Percentiles rank a stretch among this genome's conserved stretches.
phyloP scores from a whole-genome alignment of 2,888 invertebrate species.

The Synanthedon andrenaeformis region DNA sequence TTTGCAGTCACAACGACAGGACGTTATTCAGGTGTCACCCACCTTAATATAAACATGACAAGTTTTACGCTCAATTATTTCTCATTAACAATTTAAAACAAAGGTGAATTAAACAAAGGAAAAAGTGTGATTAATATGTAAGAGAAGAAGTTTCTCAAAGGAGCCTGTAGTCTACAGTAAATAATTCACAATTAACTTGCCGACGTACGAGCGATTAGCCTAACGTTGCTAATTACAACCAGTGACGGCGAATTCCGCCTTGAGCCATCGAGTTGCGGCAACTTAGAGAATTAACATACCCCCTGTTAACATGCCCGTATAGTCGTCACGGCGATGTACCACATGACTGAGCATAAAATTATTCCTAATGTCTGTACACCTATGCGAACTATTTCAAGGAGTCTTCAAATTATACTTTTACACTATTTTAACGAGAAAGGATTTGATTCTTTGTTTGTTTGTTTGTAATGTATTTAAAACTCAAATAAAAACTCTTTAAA shows the following conservation, averaged over 20 bases:
- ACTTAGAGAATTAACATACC: constrained; percentile 8
- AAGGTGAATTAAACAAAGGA: no score
- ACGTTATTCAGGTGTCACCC: no score
- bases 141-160: background rate
- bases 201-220: constrained; percentile 8
- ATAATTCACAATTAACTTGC: constrained; percentile 16
- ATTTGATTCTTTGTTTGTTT: no score
- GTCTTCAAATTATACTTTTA: no score
- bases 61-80: no score
- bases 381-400: no score
- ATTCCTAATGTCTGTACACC: background rate
- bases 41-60: no score
- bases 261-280: constrained; percentile 4
- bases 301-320: background rate
- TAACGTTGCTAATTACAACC: constrained; percentile 6
- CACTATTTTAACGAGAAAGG: no score
- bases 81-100: no score
- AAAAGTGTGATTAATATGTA: background rate
- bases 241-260: constrained; percentile 5
- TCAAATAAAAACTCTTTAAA: no score
- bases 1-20: no score
- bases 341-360: constrained; percentile 9
- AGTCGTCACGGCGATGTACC: constrained; percentile 5
- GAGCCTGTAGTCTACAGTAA: constrained; percentile 9
- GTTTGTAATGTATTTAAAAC: no score